Base-by-base conservation (phyloP, 2,888 invertebrate species). In the Ophion ventricosus region DNA sequence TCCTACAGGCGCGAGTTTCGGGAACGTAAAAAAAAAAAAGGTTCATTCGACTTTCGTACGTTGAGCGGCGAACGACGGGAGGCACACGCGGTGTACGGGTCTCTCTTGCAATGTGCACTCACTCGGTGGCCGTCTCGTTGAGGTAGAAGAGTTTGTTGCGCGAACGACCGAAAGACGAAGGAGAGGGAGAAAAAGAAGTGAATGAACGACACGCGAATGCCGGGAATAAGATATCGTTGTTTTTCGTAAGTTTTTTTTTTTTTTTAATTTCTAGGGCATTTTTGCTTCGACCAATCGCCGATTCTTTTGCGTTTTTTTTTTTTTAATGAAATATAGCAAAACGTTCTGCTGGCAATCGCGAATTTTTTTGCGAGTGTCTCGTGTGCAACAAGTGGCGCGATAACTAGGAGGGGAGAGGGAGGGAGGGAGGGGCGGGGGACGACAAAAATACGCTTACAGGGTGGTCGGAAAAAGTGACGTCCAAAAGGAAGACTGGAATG, bases 181-280 rank as follows among this genome's bases (percentile, higher is more conserved):
- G 61, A 61, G 57, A 20, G 64, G 25, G 54, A 61, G 29, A 56
- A 23, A 11, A 17, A 29, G 57, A 59, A 75, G 57, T 73, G 72
- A 79, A 79, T 79, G 79, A 79, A 79, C 79, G 79, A 79, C 56
- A 56, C 57, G 61, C 63, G 63, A 70, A 63, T 49, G 29, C 78
- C 63, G 70, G 40, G 72, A 17, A n/a, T n/a, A 59, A 77, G 69
- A 73, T 43, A 57, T 26, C n/a, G 56, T 72, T 79, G 29, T 78
- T 70, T 61, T 69, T 54, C 61, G n/a, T 43, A 40, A 4, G 69
- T 23, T n/a, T 54, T 25, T 35, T 35, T 54, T 7, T 72, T 57
- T 25, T 26, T 69, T 20, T 17, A 2, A 4, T 29, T 29, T 2
- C 4, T 4, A 8, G 7, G 25, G 23, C 67, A 14, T 67, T 25